Evolutionary conservation across 2,888 invertebrate species (phyloP).

Genomic region (Lithodes maja): DNA sequence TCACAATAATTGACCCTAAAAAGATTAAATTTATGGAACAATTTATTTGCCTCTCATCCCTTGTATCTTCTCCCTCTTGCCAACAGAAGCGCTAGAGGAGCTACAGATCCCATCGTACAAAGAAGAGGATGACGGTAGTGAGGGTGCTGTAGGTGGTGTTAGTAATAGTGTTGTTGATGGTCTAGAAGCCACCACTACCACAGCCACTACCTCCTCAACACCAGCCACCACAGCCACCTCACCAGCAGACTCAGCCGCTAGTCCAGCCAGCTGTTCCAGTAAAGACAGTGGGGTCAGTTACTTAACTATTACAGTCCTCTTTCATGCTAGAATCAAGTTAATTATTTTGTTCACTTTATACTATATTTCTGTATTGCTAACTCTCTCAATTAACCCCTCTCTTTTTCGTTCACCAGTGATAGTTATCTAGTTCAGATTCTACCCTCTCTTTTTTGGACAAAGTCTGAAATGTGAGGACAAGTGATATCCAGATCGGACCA

Average conservation of each 20-base stretch:
- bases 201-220: slow-evolving; percentile 23
- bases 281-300: slow-evolving; percentile 64
- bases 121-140: slow-evolving; percentile 42
- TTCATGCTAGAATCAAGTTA: too few relatives aligned
- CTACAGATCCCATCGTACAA: slow-evolving; percentile 66
- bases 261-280: slow-evolving; percentile 62
- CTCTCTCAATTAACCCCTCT: background rate
- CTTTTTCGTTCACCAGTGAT: too few relatives aligned
- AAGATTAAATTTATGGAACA: too few relatives aligned
- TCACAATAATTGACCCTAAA: too few relatives aligned
- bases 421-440: too few relatives aligned
- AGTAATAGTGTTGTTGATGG: slow-evolving; percentile 6
- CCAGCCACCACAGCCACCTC: slow-evolving; percentile 30
- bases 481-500: too few relatives aligned
- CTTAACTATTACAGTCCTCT: too few relatives aligned
- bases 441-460: too few relatives aligned
- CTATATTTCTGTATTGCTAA: background rate
- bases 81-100: slow-evolving; percentile 62
- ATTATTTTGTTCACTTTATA: background rate
- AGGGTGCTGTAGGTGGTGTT: background rate
- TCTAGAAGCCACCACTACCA: background rate
- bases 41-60: too few relatives aligned
- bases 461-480: too few relatives aligned
- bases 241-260: slow-evolving; percentile 56
- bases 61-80: too few relatives aligned